phyloP scores from a whole-genome alignment of 2,888 invertebrate genomes.

The Lasius fuliginosus region DNA sequence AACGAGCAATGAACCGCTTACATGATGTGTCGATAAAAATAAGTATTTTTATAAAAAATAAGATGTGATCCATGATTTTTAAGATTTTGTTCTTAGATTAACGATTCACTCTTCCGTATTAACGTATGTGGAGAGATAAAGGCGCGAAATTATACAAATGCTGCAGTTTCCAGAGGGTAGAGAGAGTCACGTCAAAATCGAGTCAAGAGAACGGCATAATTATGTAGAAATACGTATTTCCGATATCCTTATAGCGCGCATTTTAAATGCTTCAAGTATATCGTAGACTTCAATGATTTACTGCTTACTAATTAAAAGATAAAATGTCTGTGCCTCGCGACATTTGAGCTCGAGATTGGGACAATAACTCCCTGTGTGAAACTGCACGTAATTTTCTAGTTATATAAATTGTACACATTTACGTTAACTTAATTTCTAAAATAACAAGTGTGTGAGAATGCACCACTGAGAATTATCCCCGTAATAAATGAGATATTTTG shows the following conservation, averaged over 20 bases:
- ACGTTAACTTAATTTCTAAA: slow-evolving; percentile 61
- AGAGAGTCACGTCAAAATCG: slow-evolving; percentile 16
- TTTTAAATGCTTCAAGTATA: background rate
- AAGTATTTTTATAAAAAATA: slow-evolving; percentile 75
- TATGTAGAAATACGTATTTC: background rate
- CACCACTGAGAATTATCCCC: slow-evolving; percentile 56
- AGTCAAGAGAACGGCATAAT: slow-evolving; percentile 38
- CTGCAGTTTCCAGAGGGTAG: slow-evolving; percentile 55
- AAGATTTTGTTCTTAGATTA: slow-evolving; percentile 63
- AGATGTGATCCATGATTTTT: slow-evolving; percentile 63
- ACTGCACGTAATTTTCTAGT: slow-evolving; percentile 63
- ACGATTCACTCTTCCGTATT: slow-evolving; percentile 57
- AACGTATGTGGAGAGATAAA: slow-evolving; percentile 48
- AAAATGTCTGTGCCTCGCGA: background rate
- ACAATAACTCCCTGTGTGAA: slow-evolving; percentile 52
- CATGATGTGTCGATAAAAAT: slow-evolving; percentile 38
- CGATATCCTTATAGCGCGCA: background rate
- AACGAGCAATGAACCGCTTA: background rate
- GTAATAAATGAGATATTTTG: slow-evolving; percentile 65
- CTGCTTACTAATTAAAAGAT: background rate
- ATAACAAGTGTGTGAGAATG: slow-evolving; percentile 60
- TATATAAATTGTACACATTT: slow-evolving; percentile 65
- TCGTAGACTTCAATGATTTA: background rate
- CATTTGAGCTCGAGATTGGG: slow-evolving; percentile 6
- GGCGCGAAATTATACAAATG: slow-evolving; percentile 54